Conservation (phyloP, 2,113 vertebrate genomes). For the Dipodomys stephensi region DNA sequence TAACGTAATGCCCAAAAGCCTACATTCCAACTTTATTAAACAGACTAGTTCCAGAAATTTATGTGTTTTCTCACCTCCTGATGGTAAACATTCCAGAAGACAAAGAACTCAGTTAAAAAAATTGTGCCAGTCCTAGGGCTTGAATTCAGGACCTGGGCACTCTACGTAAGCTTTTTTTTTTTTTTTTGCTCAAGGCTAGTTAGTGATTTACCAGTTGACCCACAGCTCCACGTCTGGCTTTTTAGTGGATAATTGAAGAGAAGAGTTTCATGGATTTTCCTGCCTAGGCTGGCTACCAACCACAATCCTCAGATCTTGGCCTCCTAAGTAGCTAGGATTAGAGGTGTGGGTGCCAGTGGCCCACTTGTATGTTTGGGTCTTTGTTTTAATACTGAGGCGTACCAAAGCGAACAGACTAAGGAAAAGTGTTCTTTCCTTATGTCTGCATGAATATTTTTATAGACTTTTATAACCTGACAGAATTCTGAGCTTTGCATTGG, state of each 20-base stretch:
- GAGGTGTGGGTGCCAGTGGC: no score
- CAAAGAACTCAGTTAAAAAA: constrained; percentile 13
- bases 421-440: constrained; percentile 59
- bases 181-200: no score
- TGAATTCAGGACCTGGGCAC: no score
- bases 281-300: no score
- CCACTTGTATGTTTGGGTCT: background rate
- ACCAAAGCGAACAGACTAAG: constrained; percentile 42
- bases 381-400: constrained; percentile 29
- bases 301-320: no score
- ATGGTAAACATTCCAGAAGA: constrained; percentile 72
- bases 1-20: constrained; percentile 58
- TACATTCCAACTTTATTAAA: constrained; percentile 71
- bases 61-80: constrained; percentile 73
- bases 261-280: no score
- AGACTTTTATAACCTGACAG: constrained; percentile 41
- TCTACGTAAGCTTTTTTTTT: no score
- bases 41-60: constrained; percentile 73
- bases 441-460: constrained; percentile 56
- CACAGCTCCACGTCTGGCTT: no score
- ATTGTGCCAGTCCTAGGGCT: no score
- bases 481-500: constrained; percentile 57
- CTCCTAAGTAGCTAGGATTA: background rate
- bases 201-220: no score
- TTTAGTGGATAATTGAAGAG: no score